These are phyloP conservation scores for Takifugu flavidus DNA, from an alignment of 2,113 vertebrate species.

Conservation along the genomic window DNA sequence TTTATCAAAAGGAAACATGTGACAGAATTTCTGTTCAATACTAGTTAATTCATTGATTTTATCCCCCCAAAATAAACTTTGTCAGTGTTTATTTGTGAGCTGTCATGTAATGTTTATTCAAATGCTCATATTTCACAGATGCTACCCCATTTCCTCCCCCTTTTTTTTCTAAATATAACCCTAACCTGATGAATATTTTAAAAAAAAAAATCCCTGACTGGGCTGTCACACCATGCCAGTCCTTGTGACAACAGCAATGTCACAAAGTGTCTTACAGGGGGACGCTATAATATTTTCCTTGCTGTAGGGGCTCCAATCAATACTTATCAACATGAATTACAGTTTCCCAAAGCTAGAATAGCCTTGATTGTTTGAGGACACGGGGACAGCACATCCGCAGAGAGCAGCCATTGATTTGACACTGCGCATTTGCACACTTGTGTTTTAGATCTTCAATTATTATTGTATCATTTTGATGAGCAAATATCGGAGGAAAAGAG, in stretches of 20 bases:
- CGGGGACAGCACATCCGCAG: slow-evolving; percentile 13
- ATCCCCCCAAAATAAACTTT: not conserved
- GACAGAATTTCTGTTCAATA: not conserved
- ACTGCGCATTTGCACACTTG: not conserved
- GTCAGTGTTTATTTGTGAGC: slow-evolving; percentile 6
- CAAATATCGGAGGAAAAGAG: not conserved
- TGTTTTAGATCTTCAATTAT: slow-evolving; percentile 1
- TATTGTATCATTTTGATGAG: not conserved
- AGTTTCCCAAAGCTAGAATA: slow-evolving; percentile 57
- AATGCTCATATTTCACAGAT: slow-evolving; percentile 9
- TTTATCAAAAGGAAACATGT: not conserved
- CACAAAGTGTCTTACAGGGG: slow-evolving; percentile 57
- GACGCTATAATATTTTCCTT: slow-evolving; percentile 36
- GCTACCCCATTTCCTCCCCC: slow-evolving; percentile 1
- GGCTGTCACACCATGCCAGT: slow-evolving; percentile 43
- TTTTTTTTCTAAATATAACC: slow-evolving; percentile 34
- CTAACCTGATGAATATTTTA: slow-evolving; percentile 56
- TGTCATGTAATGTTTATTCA: not conserved
- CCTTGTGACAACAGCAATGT: slow-evolving; percentile 62
- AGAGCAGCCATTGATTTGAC: slow-evolving; percentile 24
- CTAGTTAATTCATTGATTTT: not conserved
- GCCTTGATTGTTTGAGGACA: slow-evolving; percentile 51
- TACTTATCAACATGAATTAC: slow-evolving; percentile 62
- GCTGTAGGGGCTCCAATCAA: slow-evolving; percentile 65
- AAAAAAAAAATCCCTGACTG: slow-evolving; percentile 10